These are phyloP conservation scores for Hoplias malabaricus DNA, from an alignment of 2,113 vertebrate genomes.

Conservation along the genomic window DNA sequence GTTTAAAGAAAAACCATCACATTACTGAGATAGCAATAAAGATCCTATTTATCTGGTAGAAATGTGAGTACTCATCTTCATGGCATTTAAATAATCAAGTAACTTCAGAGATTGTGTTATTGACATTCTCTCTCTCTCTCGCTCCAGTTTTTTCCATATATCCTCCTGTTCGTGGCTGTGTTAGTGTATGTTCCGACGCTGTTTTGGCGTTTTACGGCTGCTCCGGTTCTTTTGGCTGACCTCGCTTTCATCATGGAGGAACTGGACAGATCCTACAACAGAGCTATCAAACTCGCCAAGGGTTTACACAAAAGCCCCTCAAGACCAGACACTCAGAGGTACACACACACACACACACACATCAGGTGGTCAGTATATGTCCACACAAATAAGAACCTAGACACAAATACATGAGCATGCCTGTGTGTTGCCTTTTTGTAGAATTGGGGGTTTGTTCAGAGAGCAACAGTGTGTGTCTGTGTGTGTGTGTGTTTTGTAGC, in stretches of 20 bases:
- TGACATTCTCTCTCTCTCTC: not conserved
- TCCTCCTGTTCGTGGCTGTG: constrained; percentile 86
- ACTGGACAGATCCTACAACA: constrained; percentile 90
- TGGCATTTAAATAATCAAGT: not conserved
- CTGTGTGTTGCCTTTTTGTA: too few relatives aligned
- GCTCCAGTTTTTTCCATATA: constrained; percentile 88
- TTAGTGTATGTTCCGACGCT: constrained; percentile 83
- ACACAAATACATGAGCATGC: not conserved
- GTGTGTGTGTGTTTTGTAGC: constrained; percentile 37
- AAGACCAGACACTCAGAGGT: not conserved
- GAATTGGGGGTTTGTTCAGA: not conserved
- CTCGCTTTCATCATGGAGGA: constrained; percentile 94
- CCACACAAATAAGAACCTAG: too few relatives aligned
- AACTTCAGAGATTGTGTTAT: too few relatives aligned
- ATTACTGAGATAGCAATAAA: too few relatives aligned
- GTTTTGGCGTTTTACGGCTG: constrained; percentile 87
- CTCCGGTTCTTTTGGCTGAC: constrained; percentile 87
- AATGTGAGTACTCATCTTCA: not conserved
- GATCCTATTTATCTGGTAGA: too few relatives aligned
- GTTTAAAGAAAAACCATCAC: too few relatives aligned
- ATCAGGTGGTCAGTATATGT: too few relatives aligned
- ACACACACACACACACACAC: not conserved
- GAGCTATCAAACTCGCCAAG: constrained; percentile 85
- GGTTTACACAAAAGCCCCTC: constrained; percentile 50
- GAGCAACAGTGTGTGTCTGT: not conserved